A percentile compares a stretch with the other conserved stretches of the same genome.
phyloP scores from a whole-genome alignment of 2,797 vertebrate species.

The Helarctos malayanus region DNA sequence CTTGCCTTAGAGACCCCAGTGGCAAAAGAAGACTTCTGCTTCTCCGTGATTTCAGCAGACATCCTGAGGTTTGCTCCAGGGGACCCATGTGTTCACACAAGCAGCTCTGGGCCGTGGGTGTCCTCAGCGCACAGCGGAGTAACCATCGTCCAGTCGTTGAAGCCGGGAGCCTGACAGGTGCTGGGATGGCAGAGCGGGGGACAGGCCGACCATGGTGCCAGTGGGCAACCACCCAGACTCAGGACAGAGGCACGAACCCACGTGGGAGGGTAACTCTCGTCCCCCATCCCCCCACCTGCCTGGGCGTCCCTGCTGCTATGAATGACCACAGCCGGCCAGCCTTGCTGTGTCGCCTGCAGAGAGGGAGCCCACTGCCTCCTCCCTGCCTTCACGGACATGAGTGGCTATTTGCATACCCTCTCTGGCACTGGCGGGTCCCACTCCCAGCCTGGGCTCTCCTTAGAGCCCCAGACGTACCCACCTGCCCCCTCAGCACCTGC shows the following conservation, averaged over 20 bases:
- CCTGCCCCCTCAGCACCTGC: neutral
- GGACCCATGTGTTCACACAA: neutral
- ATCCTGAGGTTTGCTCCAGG: neutral
- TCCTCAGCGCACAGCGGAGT: neutral
- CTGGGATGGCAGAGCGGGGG: neutral
- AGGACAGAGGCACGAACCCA: neutral
- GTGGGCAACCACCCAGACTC: fast-evolving
- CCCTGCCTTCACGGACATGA: too few relatives aligned
- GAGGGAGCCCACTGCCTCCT: neutral
- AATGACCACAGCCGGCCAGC: neutral
- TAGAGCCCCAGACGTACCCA: neutral
- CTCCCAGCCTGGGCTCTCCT: neutral
- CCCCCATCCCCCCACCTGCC: neutral
- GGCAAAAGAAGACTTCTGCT: neutral
- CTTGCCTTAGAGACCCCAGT: neutral
- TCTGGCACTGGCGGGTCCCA: too few relatives aligned
- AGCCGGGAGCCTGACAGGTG: neutral
- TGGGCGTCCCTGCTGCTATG: too few relatives aligned
- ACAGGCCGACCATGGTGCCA: neutral
- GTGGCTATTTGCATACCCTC: too few relatives aligned
- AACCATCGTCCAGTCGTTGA: fast-evolving
- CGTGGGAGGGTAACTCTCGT: neutral
- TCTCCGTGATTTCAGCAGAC: neutral
- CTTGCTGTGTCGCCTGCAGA: neutral
- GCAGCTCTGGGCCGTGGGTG: neutral